Percentiles rank a stretch among this genome's conserved stretches.
phyloP scores from a whole-genome alignment of 2,113 vertebrate species.

The Rhinopomastus cyanomelas region DNA sequence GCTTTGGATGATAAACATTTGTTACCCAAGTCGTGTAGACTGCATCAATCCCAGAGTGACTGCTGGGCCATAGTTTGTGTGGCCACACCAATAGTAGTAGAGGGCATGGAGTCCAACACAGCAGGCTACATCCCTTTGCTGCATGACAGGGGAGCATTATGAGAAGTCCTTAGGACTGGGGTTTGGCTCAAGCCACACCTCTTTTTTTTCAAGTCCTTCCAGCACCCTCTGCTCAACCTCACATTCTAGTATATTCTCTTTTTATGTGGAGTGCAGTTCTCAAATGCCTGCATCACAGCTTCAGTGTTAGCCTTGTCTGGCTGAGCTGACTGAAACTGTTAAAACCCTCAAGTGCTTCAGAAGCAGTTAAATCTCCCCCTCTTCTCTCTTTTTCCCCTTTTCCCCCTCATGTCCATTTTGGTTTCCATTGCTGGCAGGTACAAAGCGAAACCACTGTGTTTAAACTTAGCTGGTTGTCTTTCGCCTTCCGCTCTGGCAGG shows the following conservation, averaged over 20 bases:
- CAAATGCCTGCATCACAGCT: not conserved
- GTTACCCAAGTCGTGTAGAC: not conserved
- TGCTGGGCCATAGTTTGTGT: not conserved
- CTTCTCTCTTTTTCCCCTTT: not conserved
- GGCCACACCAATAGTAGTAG: not conserved
- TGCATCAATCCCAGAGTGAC: not conserved
- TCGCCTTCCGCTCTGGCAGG: not conserved
- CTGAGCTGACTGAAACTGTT: not conserved
- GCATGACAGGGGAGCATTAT: not conserved
- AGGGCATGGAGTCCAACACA: not conserved
- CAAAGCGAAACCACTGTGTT: not conserved
- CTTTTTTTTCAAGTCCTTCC: not conserved
- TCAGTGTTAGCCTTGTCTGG: not conserved
- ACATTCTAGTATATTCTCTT: not conserved
- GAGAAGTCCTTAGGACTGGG: not conserved
- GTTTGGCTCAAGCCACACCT: not conserved
- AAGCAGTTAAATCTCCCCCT: not conserved
- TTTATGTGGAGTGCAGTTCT: not conserved
- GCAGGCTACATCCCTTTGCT: not conserved
- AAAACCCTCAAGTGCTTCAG: constrained; percentile 12
- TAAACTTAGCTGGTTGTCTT: not conserved
- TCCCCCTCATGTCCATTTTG: not conserved
- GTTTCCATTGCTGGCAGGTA: not conserved
- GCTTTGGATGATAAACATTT: no score
- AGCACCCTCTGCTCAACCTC: not conserved